A percentile compares a stretch with the other conserved stretches of the same genome.
These are phyloP conservation scores for Conus betulinus DNA, from an alignment of 1,140 invertebrate genomes.

Conservation along the genomic window DNA sequence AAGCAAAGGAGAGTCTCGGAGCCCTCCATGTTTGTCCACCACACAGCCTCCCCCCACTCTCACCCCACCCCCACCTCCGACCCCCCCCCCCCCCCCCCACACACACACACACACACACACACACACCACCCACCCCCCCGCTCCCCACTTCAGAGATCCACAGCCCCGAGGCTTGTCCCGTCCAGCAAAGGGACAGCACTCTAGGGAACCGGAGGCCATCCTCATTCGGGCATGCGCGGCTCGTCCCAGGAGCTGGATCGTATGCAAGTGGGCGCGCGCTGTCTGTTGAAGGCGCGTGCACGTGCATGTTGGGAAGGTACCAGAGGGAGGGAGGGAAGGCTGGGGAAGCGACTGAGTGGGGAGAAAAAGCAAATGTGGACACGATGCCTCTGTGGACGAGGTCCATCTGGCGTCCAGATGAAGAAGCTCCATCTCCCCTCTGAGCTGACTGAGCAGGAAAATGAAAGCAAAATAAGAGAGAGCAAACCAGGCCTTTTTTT, in stretches of 20 bases:
- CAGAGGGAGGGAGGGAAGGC: not conserved
- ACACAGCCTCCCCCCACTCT: too few species aligned
- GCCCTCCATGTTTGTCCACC: conserved; percentile 31
- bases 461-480: conserved; percentile 30
- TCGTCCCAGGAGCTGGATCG: conserved; percentile 12
- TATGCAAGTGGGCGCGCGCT: conserved; percentile 34
- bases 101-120: too few species aligned
- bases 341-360: not conserved
- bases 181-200: conserved; percentile 21
- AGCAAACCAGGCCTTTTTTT: not conserved
- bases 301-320: conserved; percentile 14
- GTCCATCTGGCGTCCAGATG: conserved; percentile 29
- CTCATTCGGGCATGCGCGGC: conserved; percentile 25
- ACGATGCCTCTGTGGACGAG: not conserved
- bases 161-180: too few species aligned
- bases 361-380: conserved; percentile 31
- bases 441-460: not conserved
- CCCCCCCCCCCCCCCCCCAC: too few species aligned
- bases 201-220: conserved; percentile 27
- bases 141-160: conserved; percentile 4
- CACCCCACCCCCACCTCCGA: too few species aligned
- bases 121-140: too few species aligned
- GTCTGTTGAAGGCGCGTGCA: conserved; percentile 33
- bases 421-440: not conserved
- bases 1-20: not conserved